Evolutionary conservation across 35 echinoderm and acorn worm species (phyloP).

Genomic region (Apostichopus japonicus): DNA sequence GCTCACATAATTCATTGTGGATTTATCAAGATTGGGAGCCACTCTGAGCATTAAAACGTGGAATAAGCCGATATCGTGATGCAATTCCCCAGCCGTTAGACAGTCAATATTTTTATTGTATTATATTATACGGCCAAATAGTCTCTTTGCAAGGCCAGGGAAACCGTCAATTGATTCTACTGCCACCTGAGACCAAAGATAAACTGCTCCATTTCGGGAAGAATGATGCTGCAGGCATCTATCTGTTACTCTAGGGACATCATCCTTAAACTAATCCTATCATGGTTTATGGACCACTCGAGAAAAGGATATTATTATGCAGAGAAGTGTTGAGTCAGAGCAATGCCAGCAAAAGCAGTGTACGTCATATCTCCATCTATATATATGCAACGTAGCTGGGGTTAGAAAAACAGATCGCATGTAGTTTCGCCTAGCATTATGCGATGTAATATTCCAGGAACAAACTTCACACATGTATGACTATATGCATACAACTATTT

Average conservation of each 20-base stretch:
- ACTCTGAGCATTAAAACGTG: background rate
- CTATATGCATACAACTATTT: background rate
- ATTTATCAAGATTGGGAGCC: conserved; percentile 28
- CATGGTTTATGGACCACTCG: conserved; percentile 11
- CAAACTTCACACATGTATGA: background rate
- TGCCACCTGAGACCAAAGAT: conserved; percentile 50
- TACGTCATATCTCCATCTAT: no score
- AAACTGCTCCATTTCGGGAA: conserved; percentile 45
- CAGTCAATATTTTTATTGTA: conserved; percentile 50
- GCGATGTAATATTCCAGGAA: background rate
- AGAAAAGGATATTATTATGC: background rate
- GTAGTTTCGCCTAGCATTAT: background rate
- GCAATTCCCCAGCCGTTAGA: conserved; percentile 31
- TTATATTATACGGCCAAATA: conserved; percentile 47
- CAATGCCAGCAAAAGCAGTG: background rate
- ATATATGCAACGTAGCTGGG: no score
- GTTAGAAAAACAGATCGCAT: background rate
- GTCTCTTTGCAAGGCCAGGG: conserved; percentile 38
- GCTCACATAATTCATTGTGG: background rate
- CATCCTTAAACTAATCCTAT: conserved; percentile 47
- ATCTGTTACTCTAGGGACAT: conserved; percentile 7
- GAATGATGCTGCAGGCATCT: conserved; percentile 52
- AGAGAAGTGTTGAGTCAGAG: background rate
- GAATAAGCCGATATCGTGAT: background rate
- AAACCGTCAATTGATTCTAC: conserved; percentile 34